Evolutionary conservation across 2,888 invertebrate species (phyloP), one percentile per base, ranked within the genome.

Genomic region (Alcis repandata): DNA sequence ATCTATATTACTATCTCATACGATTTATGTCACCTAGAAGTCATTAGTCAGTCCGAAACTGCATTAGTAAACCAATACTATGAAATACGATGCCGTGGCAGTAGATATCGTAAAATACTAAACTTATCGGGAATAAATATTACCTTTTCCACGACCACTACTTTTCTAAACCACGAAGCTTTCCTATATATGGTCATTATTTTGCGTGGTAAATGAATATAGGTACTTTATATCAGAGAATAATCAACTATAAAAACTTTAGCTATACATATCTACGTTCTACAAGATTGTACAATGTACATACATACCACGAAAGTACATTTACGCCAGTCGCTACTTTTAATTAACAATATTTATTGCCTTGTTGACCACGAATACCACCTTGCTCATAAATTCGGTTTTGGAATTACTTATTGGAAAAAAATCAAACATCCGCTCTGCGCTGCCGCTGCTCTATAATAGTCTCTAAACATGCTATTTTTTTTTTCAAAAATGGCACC

Each of bases 351-450:
- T 3, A 43, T 46, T 20, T 46, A 36, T 61, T 54, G 48, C 48
- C 54, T 48, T 32, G 54, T 54, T 54, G 61, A 40, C 48, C 32
- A 48, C 46, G 48, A 54, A 32, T 51, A 59, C 9, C 6, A 27
- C 27, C 27, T 27, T 40, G 20, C 9, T 32, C 27, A 32, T 54
- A 41, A 27, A 41, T 38, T 36, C 36, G 7, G 9, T 17, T 0
- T 52, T 52, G 11, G 11, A 51, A 6, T 10, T 36, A 27, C 36
- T 36, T 36, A 36, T 8, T 11, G 11, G 2, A 36, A 36, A 11
- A 36, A 11, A 11, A 7, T 36, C 36, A 8, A 36, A 36, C 9
- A 11, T 11, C 9, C 3, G 36, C 27, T 4, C 6, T 27, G 3
- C 27, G 27, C 27, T 6, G 27, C 27, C n/a, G n/a, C n/a, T n/a